phyloP scores from a whole-genome alignment of 2,797 vertebrate genomes.

The Crossoptilon crossoptilon region DNA sequence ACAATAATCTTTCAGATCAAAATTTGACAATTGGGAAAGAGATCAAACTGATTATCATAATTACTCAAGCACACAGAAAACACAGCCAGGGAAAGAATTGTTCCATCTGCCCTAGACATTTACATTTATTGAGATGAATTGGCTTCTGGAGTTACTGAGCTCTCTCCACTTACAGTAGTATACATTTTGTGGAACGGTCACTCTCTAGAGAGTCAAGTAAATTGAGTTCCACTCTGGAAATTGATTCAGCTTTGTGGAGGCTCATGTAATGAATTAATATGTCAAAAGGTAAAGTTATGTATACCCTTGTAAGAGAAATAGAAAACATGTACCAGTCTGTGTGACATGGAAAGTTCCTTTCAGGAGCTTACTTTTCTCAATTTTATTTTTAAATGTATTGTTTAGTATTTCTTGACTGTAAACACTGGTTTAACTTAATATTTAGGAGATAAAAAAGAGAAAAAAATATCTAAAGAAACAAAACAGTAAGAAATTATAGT shows the following conservation, averaged over 20 bases:
- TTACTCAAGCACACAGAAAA: neutral
- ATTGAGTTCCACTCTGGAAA: neutral
- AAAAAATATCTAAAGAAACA: neutral
- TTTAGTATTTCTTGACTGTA: neutral
- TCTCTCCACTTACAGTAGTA: neutral
- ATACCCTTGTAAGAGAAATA: neutral
- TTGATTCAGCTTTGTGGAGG: neutral
- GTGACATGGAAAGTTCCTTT: neutral
- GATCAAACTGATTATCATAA: neutral
- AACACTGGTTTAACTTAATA: neutral
- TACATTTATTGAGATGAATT: slow-evolving; percentile 3
- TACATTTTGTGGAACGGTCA: neutral
- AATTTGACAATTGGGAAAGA: neutral
- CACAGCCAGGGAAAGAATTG: neutral
- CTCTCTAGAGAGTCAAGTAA: neutral
- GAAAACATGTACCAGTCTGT: neutral
- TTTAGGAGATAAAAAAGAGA: neutral
- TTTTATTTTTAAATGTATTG: neutral
- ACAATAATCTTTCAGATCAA: neutral
- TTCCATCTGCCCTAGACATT: neutral
- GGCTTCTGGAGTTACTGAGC: neutral
- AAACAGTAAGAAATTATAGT: neutral
- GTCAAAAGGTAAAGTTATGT: neutral
- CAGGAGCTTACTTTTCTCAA: neutral
- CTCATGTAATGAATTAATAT: neutral